phyloP scores from a whole-genome alignment of 2,888 invertebrate species.

The Idaea straminata region DNA sequence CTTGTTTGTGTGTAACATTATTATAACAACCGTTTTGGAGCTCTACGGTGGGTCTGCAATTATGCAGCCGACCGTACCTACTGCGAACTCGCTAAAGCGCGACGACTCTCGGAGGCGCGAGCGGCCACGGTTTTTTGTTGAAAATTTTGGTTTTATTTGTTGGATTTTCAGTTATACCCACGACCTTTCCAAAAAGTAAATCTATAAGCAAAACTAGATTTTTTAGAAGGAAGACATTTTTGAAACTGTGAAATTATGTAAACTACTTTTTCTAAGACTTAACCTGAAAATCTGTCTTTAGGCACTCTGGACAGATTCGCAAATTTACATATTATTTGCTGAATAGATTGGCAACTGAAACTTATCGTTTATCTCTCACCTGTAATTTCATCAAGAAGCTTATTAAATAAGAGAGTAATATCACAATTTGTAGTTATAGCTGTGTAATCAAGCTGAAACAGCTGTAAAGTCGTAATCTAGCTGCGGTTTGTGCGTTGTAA shows the following conservation, averaged over 20 bases:
- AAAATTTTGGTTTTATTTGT: not conserved
- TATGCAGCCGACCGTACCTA: no score
- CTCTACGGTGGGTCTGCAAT: no score
- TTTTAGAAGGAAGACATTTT: no score
- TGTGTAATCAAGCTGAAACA: not conserved
- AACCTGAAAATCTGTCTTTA: no score
- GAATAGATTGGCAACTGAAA: no score
- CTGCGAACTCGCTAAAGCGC: not conserved
- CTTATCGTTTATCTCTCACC: not conserved
- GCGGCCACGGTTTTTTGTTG: not conserved
- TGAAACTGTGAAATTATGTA: no score
- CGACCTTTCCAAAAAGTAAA: not conserved
- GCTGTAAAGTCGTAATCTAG: not conserved
- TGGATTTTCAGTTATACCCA: not conserved
- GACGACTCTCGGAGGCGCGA: not conserved
- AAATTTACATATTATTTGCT: no score
- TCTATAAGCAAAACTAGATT: not conserved
- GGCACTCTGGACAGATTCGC: no score
- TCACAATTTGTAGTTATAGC: not conserved
- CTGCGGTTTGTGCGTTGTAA: not conserved
- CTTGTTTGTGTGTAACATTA: no score
- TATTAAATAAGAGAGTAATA: constrained; percentile 1
- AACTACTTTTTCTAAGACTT: no score
- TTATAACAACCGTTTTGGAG: no score
- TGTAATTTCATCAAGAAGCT: not conserved